phyloP scores from a whole-genome alignment of 2,888 invertebrate genomes.

The Drosophila affinis region DNA sequence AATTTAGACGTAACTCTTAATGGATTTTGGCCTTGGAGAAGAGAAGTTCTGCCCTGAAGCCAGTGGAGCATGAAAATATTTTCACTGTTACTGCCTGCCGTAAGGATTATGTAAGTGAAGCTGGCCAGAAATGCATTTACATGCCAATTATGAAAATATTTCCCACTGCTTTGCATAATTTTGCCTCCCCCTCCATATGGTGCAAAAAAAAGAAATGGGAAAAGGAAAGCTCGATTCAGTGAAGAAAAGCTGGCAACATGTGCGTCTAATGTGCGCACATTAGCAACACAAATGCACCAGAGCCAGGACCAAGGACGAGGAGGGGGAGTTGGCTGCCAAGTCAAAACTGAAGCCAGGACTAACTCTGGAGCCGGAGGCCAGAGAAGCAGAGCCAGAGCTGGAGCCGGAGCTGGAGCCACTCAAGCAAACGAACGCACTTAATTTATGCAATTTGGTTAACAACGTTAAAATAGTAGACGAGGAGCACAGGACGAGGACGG shows the following conservation, averaged over 20 bases:
- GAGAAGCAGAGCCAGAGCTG: constrained; percentile 38
- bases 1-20: constrained; percentile 28
- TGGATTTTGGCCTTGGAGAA: constrained; percentile 36
- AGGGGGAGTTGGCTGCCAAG: background rate
- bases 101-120: constrained; percentile 29
- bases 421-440: constrained; percentile 81
- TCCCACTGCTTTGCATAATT: constrained; percentile 44
- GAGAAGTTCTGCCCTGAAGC: background rate
- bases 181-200: constrained; percentile 5
- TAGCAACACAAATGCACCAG: constrained; percentile 75
- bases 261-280: constrained; percentile 78
- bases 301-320: constrained; percentile 23
- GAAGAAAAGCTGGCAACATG: constrained; percentile 61
- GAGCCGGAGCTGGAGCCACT: constrained; percentile 59
- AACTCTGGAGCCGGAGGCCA: constrained; percentile 4
- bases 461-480: constrained; percentile 79
- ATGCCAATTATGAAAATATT: constrained; percentile 55
- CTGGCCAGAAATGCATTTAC: constrained; percentile 55
- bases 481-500: constrained; percentile 3
- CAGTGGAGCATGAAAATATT: constrained; percentile 17
- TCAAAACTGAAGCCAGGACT: constrained; percentile 14
- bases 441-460: constrained; percentile 83
- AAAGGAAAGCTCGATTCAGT: constrained; percentile 34
- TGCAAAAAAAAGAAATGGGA: constrained; percentile 15
- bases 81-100: constrained; percentile 12